Percentiles rank a stretch among this genome's conserved stretches.
phyloP scores from a whole-genome alignment of 2,888 invertebrate species.

The Himalopsyche japonica region DNA sequence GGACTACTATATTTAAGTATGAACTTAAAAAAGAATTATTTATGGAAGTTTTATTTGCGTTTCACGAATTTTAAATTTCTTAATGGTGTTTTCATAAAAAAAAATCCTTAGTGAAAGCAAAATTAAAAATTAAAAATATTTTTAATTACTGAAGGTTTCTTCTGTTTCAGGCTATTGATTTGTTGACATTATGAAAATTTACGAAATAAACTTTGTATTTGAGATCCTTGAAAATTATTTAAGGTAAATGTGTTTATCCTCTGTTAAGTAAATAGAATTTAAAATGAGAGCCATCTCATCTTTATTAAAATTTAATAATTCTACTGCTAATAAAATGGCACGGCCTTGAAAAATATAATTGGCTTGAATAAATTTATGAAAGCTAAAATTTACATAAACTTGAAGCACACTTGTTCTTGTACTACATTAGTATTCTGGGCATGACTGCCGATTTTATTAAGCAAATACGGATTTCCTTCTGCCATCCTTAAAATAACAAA shows the following conservation, averaged over 20 bases:
- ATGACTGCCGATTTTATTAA: constrained; percentile 9
- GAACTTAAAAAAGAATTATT: too few species aligned
- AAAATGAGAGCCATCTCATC: not conserved
- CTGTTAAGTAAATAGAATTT: not conserved
- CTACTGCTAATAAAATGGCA: not conserved
- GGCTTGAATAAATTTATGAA: not conserved
- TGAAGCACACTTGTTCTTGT: not conserved
- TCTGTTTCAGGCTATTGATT: not conserved
- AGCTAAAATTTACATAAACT: not conserved
- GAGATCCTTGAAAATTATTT: not conserved
- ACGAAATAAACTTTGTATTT: not conserved
- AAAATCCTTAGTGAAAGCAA: too few species aligned
- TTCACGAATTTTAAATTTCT: too few species aligned
- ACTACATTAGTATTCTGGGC: constrained; percentile 3
- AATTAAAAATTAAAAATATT: too few species aligned
- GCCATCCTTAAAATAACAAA: constrained; percentile 5
- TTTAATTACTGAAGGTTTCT: too few species aligned
- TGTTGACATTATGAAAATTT: not conserved
- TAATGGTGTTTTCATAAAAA: too few species aligned
- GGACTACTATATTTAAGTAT: too few species aligned
- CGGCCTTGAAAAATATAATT: constrained; percentile 1
- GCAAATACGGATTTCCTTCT: constrained; percentile 10
- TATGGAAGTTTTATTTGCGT: too few species aligned
- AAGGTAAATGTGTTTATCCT: not conserved
- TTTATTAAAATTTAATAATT: not conserved